Conservation (phyloP, 2,113 vertebrate species). For the Pygathrix nemaeus region DNA sequence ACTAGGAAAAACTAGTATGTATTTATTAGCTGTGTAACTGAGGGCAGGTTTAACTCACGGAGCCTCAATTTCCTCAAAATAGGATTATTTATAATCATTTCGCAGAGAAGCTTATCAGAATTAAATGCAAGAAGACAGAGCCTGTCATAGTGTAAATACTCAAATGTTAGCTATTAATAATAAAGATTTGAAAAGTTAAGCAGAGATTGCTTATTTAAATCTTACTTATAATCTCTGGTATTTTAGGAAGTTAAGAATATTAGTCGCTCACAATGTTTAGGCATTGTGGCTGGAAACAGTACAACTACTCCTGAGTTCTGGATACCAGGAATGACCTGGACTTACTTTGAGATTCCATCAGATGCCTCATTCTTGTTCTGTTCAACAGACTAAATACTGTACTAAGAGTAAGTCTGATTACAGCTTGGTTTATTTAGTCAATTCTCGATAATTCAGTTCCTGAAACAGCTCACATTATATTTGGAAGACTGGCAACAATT, state of each 20-base stretch:
- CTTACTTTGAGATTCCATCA: neutral
- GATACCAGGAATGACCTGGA: neutral
- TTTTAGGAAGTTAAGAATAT: constrained; percentile 1
- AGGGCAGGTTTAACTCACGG: neutral
- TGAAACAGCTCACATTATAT: neutral
- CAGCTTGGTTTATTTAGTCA: neutral
- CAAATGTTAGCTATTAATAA: constrained; percentile 6
- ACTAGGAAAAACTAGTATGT: constrained; percentile 17
- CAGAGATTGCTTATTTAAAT: constrained; percentile 12
- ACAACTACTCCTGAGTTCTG: neutral
- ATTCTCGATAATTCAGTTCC: constrained; percentile 25
- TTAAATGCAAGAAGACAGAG: constrained; percentile 43
- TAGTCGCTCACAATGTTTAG: neutral
- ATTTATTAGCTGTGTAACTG: neutral
- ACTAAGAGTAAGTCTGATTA: constrained; percentile 5
- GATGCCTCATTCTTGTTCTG: neutral
- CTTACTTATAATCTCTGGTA: neutral
- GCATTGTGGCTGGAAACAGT: neutral
- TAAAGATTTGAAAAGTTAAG: neutral
- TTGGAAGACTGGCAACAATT: neutral
- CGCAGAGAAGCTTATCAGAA: neutral
- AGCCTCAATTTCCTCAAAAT: constrained; percentile 42
- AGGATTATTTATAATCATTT: constrained; percentile 34
- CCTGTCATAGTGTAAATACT: neutral
- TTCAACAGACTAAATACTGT: neutral